phyloP scores from a whole-genome alignment of 2,797 vertebrate genomes.

The Malurus leucopterus region DNA sequence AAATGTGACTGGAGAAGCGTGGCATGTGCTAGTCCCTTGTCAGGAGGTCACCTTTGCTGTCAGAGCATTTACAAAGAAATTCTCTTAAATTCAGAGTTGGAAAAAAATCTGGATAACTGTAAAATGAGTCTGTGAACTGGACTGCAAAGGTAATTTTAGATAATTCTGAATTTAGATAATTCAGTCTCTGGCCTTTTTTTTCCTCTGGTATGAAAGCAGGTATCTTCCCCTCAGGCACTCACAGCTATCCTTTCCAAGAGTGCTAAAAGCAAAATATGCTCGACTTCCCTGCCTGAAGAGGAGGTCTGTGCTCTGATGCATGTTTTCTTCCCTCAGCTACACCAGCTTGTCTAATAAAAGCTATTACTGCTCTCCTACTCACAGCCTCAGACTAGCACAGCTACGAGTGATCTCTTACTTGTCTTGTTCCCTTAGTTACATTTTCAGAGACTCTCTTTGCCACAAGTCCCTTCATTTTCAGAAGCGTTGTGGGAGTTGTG shows the following conservation, averaged over 20 bases:
- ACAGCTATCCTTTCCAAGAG: not conserved
- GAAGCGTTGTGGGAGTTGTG: conserved; percentile 36
- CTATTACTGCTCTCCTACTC: conserved; percentile 42
- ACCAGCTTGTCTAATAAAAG: conserved; percentile 49
- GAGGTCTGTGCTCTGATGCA: not conserved
- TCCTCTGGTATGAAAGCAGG: not conserved
- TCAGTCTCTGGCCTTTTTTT: not conserved
- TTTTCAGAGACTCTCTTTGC: conserved; percentile 35
- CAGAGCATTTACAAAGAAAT: conserved; percentile 26
- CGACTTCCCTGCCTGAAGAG: not conserved
- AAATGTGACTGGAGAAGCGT: conserved; percentile 40
- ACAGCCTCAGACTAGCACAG: conserved; percentile 29
- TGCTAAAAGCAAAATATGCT: conserved; percentile 1
- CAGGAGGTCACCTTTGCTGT: conserved; percentile 51
- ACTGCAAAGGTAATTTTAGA: not conserved
- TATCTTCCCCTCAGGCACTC: not conserved
- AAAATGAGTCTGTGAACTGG: not conserved
- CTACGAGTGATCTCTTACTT: conserved; percentile 30
- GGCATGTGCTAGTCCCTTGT: not conserved
- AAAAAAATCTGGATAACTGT: not conserved
- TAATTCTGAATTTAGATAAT: conserved; percentile 33
- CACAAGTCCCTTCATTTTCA: conserved; percentile 37
- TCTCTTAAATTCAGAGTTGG: conserved; percentile 14
- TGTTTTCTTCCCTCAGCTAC: conserved; percentile 8
- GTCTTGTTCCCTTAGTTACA: conserved; percentile 53